These are phyloP conservation scores for Circaetus cinerascens DNA, from an alignment of 2,113 vertebrate species.

Conservation along the genomic window DNA sequence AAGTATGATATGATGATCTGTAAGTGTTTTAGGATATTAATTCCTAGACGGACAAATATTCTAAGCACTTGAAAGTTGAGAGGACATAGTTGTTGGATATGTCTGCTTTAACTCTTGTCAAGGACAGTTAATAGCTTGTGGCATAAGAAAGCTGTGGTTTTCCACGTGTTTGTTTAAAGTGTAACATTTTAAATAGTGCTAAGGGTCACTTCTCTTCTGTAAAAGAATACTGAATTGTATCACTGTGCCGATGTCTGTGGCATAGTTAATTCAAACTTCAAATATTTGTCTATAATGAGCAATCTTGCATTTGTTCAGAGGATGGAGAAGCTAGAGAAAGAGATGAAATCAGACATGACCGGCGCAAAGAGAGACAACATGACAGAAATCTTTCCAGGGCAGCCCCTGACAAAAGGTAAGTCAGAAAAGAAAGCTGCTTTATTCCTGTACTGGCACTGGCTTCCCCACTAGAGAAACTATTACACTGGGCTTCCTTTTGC, in stretches of 20 bases:
- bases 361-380: conserved; percentile 92
- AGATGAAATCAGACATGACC: conserved; percentile 92
- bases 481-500: background rate
- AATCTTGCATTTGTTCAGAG: conserved; percentile 71
- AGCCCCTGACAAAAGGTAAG: conserved; percentile 94
- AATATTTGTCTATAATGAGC: background rate
- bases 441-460: background rate
- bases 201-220: background rate
- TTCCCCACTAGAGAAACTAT: background rate
- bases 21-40: background rate
- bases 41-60: background rate
- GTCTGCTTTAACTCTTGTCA: background rate
- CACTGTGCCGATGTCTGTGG: background rate
- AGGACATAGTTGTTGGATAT: background rate
- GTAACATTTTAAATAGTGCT: background rate
- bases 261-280: background rate
- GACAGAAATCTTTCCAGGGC: conserved; percentile 94
- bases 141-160: background rate
- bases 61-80: background rate
- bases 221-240: background rate
- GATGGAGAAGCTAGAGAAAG: conserved; percentile 90
- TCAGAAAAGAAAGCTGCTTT: background rate
- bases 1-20: background rate
- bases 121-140: background rate
- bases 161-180: background rate